phyloP scores from a whole-genome alignment of 2,888 invertebrate species.

The Falcaria lacertinaria region DNA sequence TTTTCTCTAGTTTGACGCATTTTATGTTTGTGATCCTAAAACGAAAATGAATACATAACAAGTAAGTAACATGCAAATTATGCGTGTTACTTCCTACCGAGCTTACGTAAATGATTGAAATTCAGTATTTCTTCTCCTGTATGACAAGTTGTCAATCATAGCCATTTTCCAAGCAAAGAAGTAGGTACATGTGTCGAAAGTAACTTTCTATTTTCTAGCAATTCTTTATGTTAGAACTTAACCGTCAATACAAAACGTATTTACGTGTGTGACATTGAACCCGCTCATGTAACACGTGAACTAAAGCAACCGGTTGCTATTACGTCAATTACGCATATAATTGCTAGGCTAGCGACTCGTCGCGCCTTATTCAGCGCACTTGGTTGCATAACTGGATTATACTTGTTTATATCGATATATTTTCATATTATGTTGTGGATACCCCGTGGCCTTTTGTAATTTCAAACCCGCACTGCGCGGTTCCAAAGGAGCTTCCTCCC shows the following conservation, averaged over 20 bases:
- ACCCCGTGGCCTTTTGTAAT: too few species aligned
- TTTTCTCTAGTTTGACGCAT: too few species aligned
- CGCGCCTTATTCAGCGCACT: slow-evolving; percentile 28
- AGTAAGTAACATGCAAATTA: neutral
- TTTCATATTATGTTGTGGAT: neutral
- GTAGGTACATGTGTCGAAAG: neutral
- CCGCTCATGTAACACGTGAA: slow-evolving; percentile 13
- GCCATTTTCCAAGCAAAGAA: neutral
- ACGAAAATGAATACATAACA: neutral
- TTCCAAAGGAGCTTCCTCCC: too few species aligned
- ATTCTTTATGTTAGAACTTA: neutral
- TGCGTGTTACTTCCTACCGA: neutral
- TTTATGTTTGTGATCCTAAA: too few species aligned
- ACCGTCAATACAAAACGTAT: neutral
- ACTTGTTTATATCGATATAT: slow-evolving; percentile 11
- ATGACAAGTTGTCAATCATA: neutral
- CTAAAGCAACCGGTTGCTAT: slow-evolving; percentile 47
- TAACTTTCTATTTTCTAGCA: neutral
- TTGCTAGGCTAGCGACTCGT: slow-evolving; percentile 33
- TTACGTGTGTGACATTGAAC: slow-evolving; percentile 8
- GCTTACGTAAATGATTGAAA: neutral
- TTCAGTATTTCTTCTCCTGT: neutral
- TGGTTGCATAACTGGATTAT: slow-evolving; percentile 28
- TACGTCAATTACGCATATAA: slow-evolving; percentile 63
- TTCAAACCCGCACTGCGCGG: too few species aligned